These are phyloP conservation scores for Slavum lentiscoides DNA, from an alignment of 2,888 invertebrate genomes.

Conservation along the genomic window DNA sequence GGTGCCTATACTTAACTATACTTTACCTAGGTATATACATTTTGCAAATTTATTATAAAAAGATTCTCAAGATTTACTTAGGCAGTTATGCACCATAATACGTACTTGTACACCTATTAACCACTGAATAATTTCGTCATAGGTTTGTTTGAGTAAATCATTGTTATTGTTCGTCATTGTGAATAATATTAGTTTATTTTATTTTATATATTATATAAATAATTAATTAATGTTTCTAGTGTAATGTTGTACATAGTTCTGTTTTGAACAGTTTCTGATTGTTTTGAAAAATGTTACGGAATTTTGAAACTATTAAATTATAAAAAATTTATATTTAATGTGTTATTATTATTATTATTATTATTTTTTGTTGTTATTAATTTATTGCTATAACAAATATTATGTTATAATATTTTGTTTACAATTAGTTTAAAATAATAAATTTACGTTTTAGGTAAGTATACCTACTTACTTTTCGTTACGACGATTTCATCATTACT, in stretches of 20 bases:
- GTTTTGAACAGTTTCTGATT: neutral
- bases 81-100: neutral
- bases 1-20: neutral
- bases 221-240: neutral
- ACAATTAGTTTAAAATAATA: too few species aligned
- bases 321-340: neutral
- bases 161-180: neutral
- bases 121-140: neutral
- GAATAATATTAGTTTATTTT: neutral
- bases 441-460: too few species aligned
- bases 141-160: neutral
- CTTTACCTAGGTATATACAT: neutral
- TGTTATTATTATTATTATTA: neutral
- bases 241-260: neutral
- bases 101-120: neutral
- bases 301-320: constrained; percentile 8
- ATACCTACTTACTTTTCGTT: too few species aligned
- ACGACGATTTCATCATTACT: too few species aligned
- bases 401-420: neutral
- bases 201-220: neutral
- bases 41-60: constrained; percentile 6
- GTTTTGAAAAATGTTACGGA: neutral
- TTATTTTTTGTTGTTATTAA: neutral
- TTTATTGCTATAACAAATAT: neutral
- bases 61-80: neutral